Evolutionary conservation across 2,888 invertebrate genomes (phyloP).

Genomic region (Hermodice carunculata): DNA sequence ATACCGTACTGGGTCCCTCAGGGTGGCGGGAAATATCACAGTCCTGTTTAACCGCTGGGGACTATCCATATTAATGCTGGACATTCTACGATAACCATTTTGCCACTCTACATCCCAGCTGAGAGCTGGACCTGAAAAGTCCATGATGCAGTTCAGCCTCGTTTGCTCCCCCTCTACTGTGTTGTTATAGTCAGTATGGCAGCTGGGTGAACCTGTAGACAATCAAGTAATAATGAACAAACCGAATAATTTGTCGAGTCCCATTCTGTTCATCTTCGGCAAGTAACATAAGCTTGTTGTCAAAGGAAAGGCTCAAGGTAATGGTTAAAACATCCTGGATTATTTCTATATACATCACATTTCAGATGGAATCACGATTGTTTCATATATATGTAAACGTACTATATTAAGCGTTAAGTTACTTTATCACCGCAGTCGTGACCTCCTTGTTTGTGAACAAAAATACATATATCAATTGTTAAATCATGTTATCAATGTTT

Average conservation of each 20-base stretch:
- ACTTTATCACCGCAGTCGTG: not conserved
- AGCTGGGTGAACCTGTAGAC: constrained; percentile 4
- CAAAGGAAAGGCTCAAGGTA: no score
- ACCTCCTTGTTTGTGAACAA: not conserved
- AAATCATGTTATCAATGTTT: not conserved
- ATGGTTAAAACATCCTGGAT: no score
- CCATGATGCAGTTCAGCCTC: not conserved
- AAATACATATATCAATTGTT: not conserved
- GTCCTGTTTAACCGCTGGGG: not conserved
- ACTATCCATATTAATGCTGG: constrained; percentile 14
- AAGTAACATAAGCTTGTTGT: no score
- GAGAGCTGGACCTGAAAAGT: not conserved
- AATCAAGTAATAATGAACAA: not conserved
- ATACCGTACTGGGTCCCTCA: constrained; percentile 8
- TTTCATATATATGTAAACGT: no score
- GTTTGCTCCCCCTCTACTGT: constrained; percentile 7
- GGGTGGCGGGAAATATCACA: not conserved
- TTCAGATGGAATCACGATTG: no score
- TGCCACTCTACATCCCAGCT: constrained; percentile 16
- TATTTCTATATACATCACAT: no score
- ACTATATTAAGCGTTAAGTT: no score
- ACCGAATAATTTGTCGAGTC: not conserved
- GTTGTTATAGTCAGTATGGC: constrained; percentile 9
- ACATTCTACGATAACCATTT: constrained; percentile 16
- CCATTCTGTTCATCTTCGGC: no score